Evolutionary conservation across 2,888 invertebrate species (phyloP), one percentile per base, ranked within the genome.

Genomic region (Quadriops clusia): DNA sequence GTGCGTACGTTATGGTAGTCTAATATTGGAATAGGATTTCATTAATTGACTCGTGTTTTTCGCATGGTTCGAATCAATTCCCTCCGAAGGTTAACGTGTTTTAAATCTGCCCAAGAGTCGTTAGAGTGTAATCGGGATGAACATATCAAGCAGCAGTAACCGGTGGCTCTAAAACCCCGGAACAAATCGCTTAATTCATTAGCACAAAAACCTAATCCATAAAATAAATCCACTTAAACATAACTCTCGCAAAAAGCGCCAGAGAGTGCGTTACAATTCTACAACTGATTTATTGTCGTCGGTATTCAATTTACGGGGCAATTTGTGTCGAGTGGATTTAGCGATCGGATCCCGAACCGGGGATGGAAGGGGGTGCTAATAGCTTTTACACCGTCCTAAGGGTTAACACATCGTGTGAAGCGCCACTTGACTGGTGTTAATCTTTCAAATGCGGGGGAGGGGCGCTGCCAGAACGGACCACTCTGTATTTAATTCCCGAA

Each of bases 251-350:
- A 46, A 45, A 43, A 47, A 45, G 45, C 43, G 46, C 37, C 46
- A 23, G 23, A 42, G 44, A 45, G 49, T 49, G 51, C 54, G 54
- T 52, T 51, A 51, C 50, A 47, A 52, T 53, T 51, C 51, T 45
- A 40, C 51, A 45, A 41, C 51, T 54, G 58, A 58, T 58, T 57
- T 57, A 57, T 56, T 47, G 53, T 51, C 49, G 51, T 47, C 50
- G 54, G 53, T 53, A 54, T 56, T 58, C 55, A 57, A 59, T 59
- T 59, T 59, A 59, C 56, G 56, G 54, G 53, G 56, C 58, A 58
- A 59, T 59, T 58, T 58, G 56, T 53, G 59, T 58, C 57, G 51
- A 56, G 55, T 53, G 54, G 51, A 56, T 56, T 57, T 54, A 54
- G 54, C 52, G 54, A 54, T 50, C 51, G 47, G 48, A 48, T 40